Percentiles rank a stretch among this genome's conserved stretches.
phyloP scores from a whole-genome alignment of 2,113 vertebrate species.

The Sinocyclocheilus anshuiensis region DNA sequence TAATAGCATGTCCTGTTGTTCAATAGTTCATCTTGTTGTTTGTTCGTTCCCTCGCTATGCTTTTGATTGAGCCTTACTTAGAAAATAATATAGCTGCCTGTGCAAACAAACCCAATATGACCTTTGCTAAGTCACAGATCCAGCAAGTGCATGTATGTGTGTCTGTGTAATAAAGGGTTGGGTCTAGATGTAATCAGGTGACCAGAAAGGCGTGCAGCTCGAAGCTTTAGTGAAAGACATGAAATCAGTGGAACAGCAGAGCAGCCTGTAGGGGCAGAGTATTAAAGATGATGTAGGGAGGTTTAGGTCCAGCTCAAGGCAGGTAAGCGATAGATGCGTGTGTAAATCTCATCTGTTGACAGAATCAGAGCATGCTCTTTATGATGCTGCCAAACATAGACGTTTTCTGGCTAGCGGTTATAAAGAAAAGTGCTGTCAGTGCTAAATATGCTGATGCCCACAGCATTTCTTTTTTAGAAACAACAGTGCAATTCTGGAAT shows the following conservation, averaged over 20 bases:
- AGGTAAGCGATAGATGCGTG: constrained; percentile 25
- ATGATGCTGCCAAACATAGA: constrained; percentile 62
- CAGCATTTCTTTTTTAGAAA: neutral
- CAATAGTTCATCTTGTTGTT: neutral
- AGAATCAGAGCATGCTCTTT: constrained; percentile 73
- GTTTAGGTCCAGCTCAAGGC: neutral
- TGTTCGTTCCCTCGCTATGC: neutral
- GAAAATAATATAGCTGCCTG: neutral
- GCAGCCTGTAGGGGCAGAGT: neutral
- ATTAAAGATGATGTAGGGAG: constrained; percentile 6
- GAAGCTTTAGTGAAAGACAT: constrained; percentile 32
- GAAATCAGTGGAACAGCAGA: constrained; percentile 32
- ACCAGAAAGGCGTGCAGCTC: constrained; percentile 17
- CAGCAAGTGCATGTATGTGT: constrained; percentile 40
- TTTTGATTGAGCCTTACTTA: constrained; percentile 1
- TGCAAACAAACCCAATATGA: constrained; percentile 32
- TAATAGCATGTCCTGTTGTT: neutral
- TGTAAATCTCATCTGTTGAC: constrained; percentile 69
- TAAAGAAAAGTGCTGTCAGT: neutral
- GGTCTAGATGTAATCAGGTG: constrained; percentile 43
- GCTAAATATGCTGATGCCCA: neutral
- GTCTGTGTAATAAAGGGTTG: constrained; percentile 21
- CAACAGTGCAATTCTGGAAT: constrained; percentile 2
- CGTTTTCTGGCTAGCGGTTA: neutral
- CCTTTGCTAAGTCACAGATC: constrained; percentile 32